Percentiles rank a stretch among this genome's conserved stretches.
These are phyloP conservation scores for Naja naja DNA, from an alignment of 2,113 vertebrate species.

Conservation along the genomic window DNA sequence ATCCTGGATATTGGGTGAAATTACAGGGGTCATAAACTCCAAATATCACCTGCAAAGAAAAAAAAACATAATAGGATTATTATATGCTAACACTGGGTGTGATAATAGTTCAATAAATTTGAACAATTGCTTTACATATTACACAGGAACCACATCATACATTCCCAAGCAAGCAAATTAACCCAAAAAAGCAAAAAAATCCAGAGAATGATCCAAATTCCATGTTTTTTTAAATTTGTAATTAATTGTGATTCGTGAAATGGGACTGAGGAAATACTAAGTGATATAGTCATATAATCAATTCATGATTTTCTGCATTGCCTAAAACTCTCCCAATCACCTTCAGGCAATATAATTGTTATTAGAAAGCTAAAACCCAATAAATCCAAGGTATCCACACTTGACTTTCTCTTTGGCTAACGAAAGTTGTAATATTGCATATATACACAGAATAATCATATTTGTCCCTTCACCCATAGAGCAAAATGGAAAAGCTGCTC, in stretches of 20 bases:
- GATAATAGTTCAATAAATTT: too few species aligned
- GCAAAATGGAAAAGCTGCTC: not conserved
- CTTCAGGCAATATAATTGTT: not conserved
- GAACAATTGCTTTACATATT: not conserved
- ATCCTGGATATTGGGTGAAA: conserved; percentile 92
- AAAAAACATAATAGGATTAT: not conserved
- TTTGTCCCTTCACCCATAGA: not conserved
- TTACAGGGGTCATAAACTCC: conserved; percentile 95
- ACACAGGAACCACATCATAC: not conserved
- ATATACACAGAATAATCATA: not conserved
- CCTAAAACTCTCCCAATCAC: not conserved
- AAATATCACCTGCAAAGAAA: conserved; percentile 82
- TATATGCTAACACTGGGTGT: not conserved
- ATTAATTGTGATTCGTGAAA: not conserved
- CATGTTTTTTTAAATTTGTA: not conserved
- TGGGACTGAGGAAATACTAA: not conserved
- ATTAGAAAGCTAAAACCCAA: not conserved
- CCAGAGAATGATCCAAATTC: not conserved
- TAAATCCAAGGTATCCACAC: not conserved
- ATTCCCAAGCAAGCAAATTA: not conserved
- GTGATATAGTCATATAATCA: not conserved
- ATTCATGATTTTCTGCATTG: not conserved
- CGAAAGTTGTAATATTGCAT: not conserved
- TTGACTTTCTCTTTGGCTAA: not conserved
- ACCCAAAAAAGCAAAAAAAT: not conserved